These are phyloP conservation scores for Nemotelus pantherinus DNA, from an alignment of 2,888 invertebrate species.

Conservation along the genomic window DNA sequence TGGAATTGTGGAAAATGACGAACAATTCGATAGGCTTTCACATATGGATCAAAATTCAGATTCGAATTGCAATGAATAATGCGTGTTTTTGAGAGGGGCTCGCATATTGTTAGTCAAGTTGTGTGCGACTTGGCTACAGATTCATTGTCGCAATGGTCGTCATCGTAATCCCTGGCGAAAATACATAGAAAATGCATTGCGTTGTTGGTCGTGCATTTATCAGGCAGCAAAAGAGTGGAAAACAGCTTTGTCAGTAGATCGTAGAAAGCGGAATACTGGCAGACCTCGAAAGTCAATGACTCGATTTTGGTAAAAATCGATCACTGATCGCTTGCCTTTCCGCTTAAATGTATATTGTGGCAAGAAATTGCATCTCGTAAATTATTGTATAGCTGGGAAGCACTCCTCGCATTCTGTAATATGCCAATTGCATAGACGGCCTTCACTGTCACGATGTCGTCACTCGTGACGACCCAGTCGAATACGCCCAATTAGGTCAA, in stretches of 20 bases:
- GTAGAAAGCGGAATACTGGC: too few species aligned
- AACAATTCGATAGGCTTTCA: conserved; percentile 3
- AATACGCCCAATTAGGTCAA: conserved; percentile 43
- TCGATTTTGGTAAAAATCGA: too few species aligned
- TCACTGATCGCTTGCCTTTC: too few species aligned
- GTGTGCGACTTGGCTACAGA: conserved; percentile 45
- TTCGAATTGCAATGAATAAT: neutral
- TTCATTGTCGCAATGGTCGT: conserved; percentile 22
- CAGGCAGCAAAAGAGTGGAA: conserved; percentile 13
- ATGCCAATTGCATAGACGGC: neutral
- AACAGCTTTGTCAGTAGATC: neutral
- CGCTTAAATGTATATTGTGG: neutral
- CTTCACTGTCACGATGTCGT: conserved; percentile 34
- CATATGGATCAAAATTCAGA: neutral
- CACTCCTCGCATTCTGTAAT: neutral
- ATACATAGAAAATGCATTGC: conserved; percentile 5
- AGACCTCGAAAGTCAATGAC: too few species aligned
- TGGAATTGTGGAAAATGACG: conserved; percentile 25
- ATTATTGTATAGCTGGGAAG: neutral
- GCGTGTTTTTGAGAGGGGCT: neutral
- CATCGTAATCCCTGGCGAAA: neutral
- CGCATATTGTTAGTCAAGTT: neutral
- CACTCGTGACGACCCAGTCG: neutral
- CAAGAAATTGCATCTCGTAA: neutral
- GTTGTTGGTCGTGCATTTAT: conserved; percentile 17